Conservation (phyloP, 2,113 vertebrate species). For the Takifugu flavidus region DNA sequence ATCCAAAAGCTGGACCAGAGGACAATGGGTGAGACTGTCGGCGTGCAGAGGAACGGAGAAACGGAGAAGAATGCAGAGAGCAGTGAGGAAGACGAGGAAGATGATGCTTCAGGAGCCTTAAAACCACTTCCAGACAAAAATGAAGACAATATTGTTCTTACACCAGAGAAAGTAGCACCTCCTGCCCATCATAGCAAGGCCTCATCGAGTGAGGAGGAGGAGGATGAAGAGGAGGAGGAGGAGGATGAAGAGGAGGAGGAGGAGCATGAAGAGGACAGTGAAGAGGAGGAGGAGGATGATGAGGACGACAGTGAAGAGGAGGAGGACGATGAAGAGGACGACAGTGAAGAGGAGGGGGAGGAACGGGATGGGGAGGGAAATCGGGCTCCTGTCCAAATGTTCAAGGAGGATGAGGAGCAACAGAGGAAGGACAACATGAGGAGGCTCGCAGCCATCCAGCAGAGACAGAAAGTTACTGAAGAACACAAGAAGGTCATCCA, state of each 20-base stretch:
- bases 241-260: too few species aligned
- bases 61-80: slow-evolving; percentile 20
- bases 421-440: slow-evolving; percentile 83
- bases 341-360: slow-evolving; percentile 83
- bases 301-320: slow-evolving; percentile 41
- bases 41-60: background rate
- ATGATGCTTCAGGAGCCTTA: background rate
- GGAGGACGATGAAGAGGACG: slow-evolving; percentile 32
- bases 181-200: slow-evolving; percentile 1
- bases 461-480: slow-evolving; percentile 78
- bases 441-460: slow-evolving; percentile 85
- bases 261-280: slow-evolving; percentile 32
- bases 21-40: background rate
- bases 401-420: slow-evolving; percentile 62
- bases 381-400: background rate
- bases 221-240: slow-evolving; percentile 22
- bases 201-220: slow-evolving; percentile 33
- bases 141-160: background rate
- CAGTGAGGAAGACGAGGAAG: background rate
- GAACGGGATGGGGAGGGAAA: slow-evolving; percentile 12
- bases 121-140: slow-evolving; percentile 18
- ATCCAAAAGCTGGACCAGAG: slow-evolving; percentile 10
- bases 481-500: slow-evolving; percentile 84
- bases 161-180: slow-evolving; percentile 11
- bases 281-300: slow-evolving; percentile 47